These are phyloP conservation scores for Gymnogyps californianus DNA, from an alignment of 2,113 vertebrate species.

Conservation along the genomic window DNA sequence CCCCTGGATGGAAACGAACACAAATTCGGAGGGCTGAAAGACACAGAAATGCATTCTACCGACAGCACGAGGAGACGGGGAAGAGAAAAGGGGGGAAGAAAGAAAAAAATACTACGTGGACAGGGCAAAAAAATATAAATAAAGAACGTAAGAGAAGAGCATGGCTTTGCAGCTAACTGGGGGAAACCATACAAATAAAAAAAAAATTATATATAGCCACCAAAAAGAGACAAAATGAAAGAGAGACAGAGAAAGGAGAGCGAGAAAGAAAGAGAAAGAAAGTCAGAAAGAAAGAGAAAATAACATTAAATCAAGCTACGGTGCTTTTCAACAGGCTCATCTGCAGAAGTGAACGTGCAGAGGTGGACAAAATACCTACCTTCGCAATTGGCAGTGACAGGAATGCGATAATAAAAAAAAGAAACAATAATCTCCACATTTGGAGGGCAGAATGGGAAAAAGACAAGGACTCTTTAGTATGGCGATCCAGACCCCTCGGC, in stretches of 20 bases:
- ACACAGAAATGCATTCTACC: conserved; percentile 91
- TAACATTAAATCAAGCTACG: conserved; percentile 97
- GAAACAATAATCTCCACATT: conserved; percentile 96
- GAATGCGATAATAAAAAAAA: conserved; percentile 94
- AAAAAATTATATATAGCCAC: conserved; percentile 68
- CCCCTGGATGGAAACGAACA: conserved; percentile 74
- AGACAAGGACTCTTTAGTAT: conserved; percentile 96
- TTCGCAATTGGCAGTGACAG: conserved; percentile 94
- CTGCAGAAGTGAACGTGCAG: conserved; percentile 96
- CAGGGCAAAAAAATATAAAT: background rate
- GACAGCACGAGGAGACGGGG: conserved; percentile 68
- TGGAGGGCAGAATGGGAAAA: conserved; percentile 90
- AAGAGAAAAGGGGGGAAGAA: conserved; percentile 21
- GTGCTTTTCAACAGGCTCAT: conserved; percentile 96
- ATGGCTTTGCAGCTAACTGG: conserved; percentile 84
- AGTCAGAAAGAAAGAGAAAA: conserved; percentile 70
- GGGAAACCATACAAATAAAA: conserved; percentile 76
- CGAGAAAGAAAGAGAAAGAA: conserved; percentile 66
- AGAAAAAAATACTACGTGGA: conserved; percentile 22
- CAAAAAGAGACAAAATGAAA: conserved; percentile 73
- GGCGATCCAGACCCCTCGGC: conserved; percentile 83
- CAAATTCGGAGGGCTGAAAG: conserved; percentile 78
- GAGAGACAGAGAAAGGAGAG: conserved; percentile 68
- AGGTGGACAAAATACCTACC: conserved; percentile 96
- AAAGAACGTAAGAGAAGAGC: conserved; percentile 68